Evolutionary conservation across 2,888 invertebrate genomes (phyloP), one percentile per base, ranked within the genome.

Genomic region (Lithosia quadra): DNA sequence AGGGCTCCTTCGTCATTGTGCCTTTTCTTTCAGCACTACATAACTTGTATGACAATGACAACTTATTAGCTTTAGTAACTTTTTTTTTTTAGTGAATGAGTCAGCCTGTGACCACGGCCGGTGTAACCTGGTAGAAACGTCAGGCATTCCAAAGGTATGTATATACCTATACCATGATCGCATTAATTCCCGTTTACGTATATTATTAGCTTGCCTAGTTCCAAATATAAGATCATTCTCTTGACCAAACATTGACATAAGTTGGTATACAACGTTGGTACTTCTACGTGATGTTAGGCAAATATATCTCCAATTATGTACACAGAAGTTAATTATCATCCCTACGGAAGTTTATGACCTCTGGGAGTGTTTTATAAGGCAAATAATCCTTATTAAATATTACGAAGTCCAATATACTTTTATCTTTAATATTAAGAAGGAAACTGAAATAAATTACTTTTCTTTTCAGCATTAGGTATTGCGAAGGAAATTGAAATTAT

Each of bases 281-380:
- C 21, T 21, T 59, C n/a, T 36, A 21, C 13, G 34, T 21, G 21
- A 34, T 15, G 21, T 21, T n/a, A 59, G 21, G n/a, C 2, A n/a
- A 21, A 59, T 21, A 59, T 36, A 28, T 28, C 28, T 28, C 28
- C 28, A 28, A 28, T 28, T 28, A 28, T 28, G 28, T 28, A 28
- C 43, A 1, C 7, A 18, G 63, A 63, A 74, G 64, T 69, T 76
- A 66, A 71, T 72, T 69, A 77, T 62, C 69, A 69, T 56, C 70
- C 68, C 60, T 56, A 68, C 58, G 63, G 56, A 7, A 34, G 21
- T 21, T 65, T 22, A 65, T 53, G n/a, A 49, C 21, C 28, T 21
- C 5, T 3, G 2, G 53, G 59, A 59, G 22, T 60, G 53, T 34
- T 59, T 21, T 18, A 3, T 58, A 21, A 65, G n/a, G 43, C 15